These are phyloP conservation scores for Aplochiton taeniatus DNA, from an alignment of 2,797 vertebrate genomes.

Conservation along the genomic window DNA sequence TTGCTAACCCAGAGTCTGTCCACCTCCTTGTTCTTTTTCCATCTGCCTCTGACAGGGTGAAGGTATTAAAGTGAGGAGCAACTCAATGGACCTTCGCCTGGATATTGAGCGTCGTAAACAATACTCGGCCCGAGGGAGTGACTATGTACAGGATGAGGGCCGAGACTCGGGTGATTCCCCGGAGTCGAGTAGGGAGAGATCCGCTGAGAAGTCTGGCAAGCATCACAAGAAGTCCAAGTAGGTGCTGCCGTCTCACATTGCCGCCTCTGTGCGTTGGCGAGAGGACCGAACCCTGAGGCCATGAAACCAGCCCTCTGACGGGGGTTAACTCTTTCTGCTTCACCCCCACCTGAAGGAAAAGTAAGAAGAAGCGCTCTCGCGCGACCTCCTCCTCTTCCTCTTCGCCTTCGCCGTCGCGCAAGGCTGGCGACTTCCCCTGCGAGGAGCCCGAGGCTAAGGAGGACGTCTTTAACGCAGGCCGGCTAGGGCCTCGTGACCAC, in stretches of 20 bases:
- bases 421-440: constrained; percentile 53
- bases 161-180: constrained; percentile 81
- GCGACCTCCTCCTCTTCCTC: constrained; percentile 87
- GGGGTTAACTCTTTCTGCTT: constrained; percentile 16
- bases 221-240: constrained; percentile 85
- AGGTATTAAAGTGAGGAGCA: constrained; percentile 84
- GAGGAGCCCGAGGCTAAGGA: constrained; percentile 82
- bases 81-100: constrained; percentile 91
- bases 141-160: constrained; percentile 84
- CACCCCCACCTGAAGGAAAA: constrained; percentile 78
- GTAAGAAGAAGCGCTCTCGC: constrained; percentile 85
- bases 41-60: constrained; percentile 80
- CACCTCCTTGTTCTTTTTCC: constrained; percentile 62
- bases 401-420: constrained; percentile 82
- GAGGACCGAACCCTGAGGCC: neutral
- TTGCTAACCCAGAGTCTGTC: constrained; percentile 73
- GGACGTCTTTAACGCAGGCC: constrained; percentile 81
- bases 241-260: constrained; percentile 39
- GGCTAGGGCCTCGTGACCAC: constrained; percentile 80
- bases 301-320: neutral
- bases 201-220: constrained; percentile 85
- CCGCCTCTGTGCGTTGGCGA: neutral
- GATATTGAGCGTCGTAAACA: constrained; percentile 98
- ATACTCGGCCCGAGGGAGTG: constrained; percentile 81
- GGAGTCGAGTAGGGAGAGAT: constrained; percentile 83